These are phyloP conservation scores for Tiphia femorata DNA, from an alignment of 2,888 invertebrate species.

Conservation along the genomic window DNA sequence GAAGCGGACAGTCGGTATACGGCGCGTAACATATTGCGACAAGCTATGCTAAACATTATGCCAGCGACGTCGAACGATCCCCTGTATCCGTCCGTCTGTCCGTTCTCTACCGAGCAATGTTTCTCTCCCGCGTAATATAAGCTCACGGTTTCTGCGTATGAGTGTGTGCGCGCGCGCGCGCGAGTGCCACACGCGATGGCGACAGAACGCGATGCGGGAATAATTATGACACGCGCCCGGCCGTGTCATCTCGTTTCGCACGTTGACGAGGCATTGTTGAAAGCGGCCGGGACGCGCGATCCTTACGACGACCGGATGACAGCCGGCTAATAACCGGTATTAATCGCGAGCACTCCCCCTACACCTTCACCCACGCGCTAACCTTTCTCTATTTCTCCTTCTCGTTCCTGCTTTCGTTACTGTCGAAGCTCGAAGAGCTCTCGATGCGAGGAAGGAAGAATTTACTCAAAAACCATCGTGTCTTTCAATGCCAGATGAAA, in stretches of 20 bases:
- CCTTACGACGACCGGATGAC: conserved; percentile 49
- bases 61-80: conserved; percentile 60
- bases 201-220: conserved; percentile 39
- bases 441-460: no score
- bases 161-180: conserved; percentile 2
- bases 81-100: conserved; percentile 54
- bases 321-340: conserved; percentile 47
- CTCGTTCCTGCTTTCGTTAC: neutral
- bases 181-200: conserved; percentile 3
- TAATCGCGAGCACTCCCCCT: conserved; percentile 30
- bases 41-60: conserved; percentile 66
- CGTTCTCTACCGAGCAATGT: neutral
- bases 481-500: no score
- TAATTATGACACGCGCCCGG: conserved; percentile 60
- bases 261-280: conserved; percentile 55
- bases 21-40: conserved; percentile 65
- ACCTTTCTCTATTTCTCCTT: neutral
- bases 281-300: conserved; percentile 38
- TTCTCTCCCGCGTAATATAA: neutral
- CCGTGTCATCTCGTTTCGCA: conserved; percentile 60
- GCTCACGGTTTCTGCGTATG: neutral
- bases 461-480: no score
- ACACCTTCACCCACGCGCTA: no score
- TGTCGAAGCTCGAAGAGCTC: neutral
- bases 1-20: conserved; percentile 18